Base-by-base conservation (phyloP, 1,140 invertebrate species). In the Solen grandis region DNA sequence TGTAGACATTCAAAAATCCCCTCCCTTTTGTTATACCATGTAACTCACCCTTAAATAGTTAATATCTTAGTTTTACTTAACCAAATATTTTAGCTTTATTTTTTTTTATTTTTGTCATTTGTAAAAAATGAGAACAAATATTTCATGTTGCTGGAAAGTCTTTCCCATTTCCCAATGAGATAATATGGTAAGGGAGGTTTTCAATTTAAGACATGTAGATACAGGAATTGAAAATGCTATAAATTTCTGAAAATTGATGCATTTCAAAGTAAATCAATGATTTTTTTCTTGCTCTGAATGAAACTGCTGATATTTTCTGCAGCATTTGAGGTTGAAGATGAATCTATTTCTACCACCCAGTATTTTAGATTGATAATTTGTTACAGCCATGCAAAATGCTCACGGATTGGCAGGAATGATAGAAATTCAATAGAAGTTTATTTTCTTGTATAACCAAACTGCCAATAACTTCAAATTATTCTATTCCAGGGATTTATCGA, bases 401-500 rank as follows among this genome's bases (percentile, higher is more conserved):
- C 19, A 46, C 19, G 41, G 19, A 46, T 19, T 10, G 19, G 41
- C 8, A 19, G 19, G 41, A 46, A 19, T 8, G 41, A 46, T 8
- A 46, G 41, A 46, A 46, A 46, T 46, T 46, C 41, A 46, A 46
- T 46, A 46, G 8, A 46, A 46, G 41, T 46, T n/a, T 46, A 46
- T 46, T 46, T 46, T 46, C 41, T 46, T 46, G 41, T 46, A 46
- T 46, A 46, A 46, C 41, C 8, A 46, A 46, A 10, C 41, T 46
- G 41, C 41, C 41, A 46, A 46, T 46, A 46, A 10, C 41, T 10
- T 46, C 41, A 46, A 46, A 46, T 46, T 46, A 46, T 46, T 46
- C 41, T 19, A 19, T 78, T 83, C 73, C 90, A 96, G 95, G 85
- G 96, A 97, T 89, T 89, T 98, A 25, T 97, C 96, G 90, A 94